Conservation (phyloP, 1,140 invertebrate species). For the Pemphigus obesinymphae region DNA sequence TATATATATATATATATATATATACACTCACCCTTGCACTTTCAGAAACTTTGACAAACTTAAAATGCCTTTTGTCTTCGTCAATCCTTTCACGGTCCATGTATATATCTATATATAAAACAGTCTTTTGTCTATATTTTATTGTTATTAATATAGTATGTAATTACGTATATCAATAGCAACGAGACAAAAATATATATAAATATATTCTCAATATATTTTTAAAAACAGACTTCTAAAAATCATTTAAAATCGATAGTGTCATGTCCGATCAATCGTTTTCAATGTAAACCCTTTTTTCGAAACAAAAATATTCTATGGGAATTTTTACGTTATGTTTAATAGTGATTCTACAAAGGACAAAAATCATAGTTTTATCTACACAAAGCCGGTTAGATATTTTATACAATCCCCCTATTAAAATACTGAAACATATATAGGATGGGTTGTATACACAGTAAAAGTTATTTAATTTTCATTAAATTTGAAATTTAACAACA, state of each 20-base stretch:
- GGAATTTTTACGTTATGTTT: background rate
- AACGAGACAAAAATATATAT: background rate
- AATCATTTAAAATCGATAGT: background rate
- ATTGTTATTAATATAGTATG: constrained; percentile 1
- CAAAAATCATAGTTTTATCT: background rate
- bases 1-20: background rate
- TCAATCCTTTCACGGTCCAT: constrained; percentile 26
- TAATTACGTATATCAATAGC: background rate
- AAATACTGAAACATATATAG: too few species aligned
- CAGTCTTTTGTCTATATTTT: constrained; percentile 23
- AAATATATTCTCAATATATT: background rate
- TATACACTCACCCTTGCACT: background rate
- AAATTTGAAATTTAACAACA: background rate
- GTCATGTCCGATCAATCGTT: background rate
- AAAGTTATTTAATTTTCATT: background rate
- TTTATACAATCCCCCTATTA: background rate
- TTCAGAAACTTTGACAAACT: constrained; percentile 32
- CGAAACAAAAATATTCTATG: background rate
- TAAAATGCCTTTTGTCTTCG: constrained; percentile 33
- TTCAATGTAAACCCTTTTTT: background rate
- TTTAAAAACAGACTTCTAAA: background rate
- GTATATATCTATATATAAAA: background rate
- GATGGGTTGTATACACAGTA: too few species aligned
- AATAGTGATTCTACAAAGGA: background rate
- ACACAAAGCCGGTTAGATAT: background rate